A percentile compares a stretch with the other conserved stretches of the same genome.
Conservation (phyloP, 2,113 vertebrate genomes). For the Phocoena phocoena region DNA sequence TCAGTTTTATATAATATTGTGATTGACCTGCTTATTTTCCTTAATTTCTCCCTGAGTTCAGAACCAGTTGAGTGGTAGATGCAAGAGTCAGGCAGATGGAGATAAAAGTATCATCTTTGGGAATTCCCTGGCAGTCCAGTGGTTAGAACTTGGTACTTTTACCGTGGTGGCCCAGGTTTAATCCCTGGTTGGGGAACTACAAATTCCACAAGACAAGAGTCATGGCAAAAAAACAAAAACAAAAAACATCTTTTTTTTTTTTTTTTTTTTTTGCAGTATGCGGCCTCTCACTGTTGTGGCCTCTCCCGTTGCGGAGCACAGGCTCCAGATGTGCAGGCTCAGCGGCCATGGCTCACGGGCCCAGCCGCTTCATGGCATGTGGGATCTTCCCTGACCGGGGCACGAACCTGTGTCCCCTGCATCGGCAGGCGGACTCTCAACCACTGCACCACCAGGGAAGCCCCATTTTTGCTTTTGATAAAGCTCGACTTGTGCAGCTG, state of each 20-base stretch:
- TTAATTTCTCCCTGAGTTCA: constrained; percentile 24
- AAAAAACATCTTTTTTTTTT: neutral
- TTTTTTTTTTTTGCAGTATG: too few relatives aligned
- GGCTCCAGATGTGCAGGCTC: too few relatives aligned
- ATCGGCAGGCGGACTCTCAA: too few relatives aligned
- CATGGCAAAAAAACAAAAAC: neutral
- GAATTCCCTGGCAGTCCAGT: neutral
- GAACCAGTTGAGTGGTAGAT: neutral
- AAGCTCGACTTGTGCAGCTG: neutral
- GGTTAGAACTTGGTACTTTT: neutral
- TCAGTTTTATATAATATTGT: neutral
- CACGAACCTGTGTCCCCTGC: too few relatives aligned
- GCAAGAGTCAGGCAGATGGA: neutral
- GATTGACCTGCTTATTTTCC: neutral
- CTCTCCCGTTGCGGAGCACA: too few relatives aligned
- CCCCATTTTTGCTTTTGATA: constrained; percentile 8
- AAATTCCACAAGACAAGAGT: neutral
- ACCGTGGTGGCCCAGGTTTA: neutral
- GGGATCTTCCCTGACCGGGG: too few relatives aligned
- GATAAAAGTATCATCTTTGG: constrained; percentile 24
- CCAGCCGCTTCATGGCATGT: too few relatives aligned
- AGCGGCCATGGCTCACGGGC: too few relatives aligned
- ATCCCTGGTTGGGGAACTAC: neutral
- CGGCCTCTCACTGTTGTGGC: too few relatives aligned
- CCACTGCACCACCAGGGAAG: too few relatives aligned